Percentiles rank a stretch among this genome's conserved stretches.
Conservation (phyloP, 1,140 invertebrate genomes). For the Musca domestica region DNA sequence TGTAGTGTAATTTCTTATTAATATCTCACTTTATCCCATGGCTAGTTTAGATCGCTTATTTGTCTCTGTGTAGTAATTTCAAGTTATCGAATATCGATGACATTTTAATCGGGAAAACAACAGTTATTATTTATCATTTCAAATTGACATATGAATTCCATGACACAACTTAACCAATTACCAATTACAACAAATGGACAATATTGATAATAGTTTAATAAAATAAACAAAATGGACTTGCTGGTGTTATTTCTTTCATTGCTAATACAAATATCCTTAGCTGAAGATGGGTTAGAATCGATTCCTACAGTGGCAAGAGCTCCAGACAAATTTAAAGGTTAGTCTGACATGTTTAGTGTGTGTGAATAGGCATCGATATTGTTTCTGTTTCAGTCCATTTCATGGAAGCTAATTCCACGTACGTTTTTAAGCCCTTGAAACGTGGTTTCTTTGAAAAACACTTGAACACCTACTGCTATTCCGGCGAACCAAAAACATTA, state of each 20-base stretch:
- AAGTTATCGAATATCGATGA: too few species aligned
- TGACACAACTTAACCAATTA: too few species aligned
- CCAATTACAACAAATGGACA: too few species aligned
- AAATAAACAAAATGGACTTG: neutral
- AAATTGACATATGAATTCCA: too few species aligned
- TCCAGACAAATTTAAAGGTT: constrained; percentile 6
- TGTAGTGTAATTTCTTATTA: too few species aligned
- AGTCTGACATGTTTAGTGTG: neutral
- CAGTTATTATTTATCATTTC: too few species aligned
- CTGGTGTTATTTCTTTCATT: neutral
- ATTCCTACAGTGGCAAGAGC: neutral
- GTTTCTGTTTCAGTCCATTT: neutral
- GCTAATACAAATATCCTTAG: neutral
- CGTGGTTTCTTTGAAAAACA: constrained; percentile 25
- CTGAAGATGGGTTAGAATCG: neutral
- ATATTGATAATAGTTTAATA: too few species aligned
- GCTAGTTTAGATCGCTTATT: too few species aligned
- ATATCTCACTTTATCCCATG: too few species aligned
- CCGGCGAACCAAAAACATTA: constrained; percentile 57
- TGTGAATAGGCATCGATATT: neutral
- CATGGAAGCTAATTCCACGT: neutral
- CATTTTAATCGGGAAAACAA: too few species aligned
- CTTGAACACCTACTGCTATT: constrained; percentile 58
- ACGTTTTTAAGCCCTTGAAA: neutral
- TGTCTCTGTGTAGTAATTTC: too few species aligned